Conservation (phyloP, 2,888 invertebrate genomes). For the Argyresthia albistria region DNA sequence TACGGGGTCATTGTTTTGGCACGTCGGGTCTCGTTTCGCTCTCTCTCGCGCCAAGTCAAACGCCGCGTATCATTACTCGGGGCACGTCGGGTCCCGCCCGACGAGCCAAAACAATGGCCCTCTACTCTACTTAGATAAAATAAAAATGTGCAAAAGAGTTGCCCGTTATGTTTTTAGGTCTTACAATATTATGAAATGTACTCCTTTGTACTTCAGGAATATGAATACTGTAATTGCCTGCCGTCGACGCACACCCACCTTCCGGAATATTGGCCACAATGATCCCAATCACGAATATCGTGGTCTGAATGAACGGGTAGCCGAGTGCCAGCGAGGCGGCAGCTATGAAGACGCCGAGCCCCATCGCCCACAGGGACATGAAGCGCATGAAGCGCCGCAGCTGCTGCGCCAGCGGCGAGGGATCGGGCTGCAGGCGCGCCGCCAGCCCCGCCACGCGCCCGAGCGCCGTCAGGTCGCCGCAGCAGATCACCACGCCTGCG, state of each 20-base stretch:
- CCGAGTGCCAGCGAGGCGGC: slow-evolving; percentile 93
- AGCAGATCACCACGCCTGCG: slow-evolving; percentile 84
- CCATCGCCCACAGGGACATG: slow-evolving; percentile 93
- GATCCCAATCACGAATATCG: slow-evolving; percentile 96
- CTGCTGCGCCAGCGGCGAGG: slow-evolving; percentile 97
- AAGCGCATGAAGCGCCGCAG: slow-evolving; percentile 97
- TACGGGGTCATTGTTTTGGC: too few relatives aligned
- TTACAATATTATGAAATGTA: too few relatives aligned
- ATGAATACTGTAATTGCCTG: too few relatives aligned
- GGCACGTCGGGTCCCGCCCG: too few relatives aligned
- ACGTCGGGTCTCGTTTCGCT: too few relatives aligned
- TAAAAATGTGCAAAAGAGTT: too few relatives aligned
- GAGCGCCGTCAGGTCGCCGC: slow-evolving; percentile 87
- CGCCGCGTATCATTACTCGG: too few relatives aligned
- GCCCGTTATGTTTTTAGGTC: too few relatives aligned
- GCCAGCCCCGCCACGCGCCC: slow-evolving; percentile 95
- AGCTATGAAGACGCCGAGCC: slow-evolving; percentile 94
- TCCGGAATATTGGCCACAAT: slow-evolving; percentile 99
- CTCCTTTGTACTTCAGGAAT: too few relatives aligned
- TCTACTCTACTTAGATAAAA: too few relatives aligned
- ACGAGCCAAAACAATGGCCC: too few relatives aligned
- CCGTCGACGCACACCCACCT: slow-evolving; percentile 45
- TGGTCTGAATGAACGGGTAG: slow-evolving; percentile 98
- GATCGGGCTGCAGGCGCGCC: slow-evolving; percentile 91
- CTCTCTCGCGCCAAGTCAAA: too few relatives aligned